Evolutionary conservation across 2,888 invertebrate species (phyloP).

Genomic region (Rhagophthalmus giganteus): DNA sequence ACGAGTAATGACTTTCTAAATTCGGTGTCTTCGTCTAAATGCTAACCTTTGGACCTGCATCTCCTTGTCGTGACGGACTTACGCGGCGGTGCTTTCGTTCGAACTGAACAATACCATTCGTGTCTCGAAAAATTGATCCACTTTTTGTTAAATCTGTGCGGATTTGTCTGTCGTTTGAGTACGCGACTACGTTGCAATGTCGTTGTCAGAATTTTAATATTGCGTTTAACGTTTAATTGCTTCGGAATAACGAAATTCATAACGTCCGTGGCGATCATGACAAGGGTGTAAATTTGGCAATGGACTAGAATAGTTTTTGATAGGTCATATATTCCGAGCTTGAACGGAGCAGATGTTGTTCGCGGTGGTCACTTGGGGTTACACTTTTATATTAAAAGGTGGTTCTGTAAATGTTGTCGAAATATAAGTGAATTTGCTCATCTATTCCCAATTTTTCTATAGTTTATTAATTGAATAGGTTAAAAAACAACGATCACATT

Average conservation of each 20-base stretch:
- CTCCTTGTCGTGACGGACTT: constrained; percentile 1
- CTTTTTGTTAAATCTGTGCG: constrained; percentile 26
- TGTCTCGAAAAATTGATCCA: constrained; percentile 24
- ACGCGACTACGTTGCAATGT: not conserved
- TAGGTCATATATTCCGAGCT: constrained; percentile 50
- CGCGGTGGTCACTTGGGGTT: constrained; percentile 48
- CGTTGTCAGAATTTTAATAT: not conserved
- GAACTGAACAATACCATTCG: constrained; percentile 23
- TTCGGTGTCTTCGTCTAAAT: constrained; percentile 1
- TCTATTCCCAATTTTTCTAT: not conserved
- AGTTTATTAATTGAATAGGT: no score
- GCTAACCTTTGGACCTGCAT: not conserved
- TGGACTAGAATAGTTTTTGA: constrained; percentile 51
- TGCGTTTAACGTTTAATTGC: no score
- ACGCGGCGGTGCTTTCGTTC: constrained; percentile 5
- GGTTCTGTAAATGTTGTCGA: constrained; percentile 23
- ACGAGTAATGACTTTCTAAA: not conserved
- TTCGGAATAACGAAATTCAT: no score
- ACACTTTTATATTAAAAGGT: constrained; percentile 30
- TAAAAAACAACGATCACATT: not conserved
- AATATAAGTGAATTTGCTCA: not conserved
- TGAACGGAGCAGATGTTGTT: constrained; percentile 48
- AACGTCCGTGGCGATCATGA: constrained; percentile 31
- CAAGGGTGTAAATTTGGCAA: constrained; percentile 47
- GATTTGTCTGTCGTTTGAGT: constrained; percentile 8